phyloP scores from a whole-genome alignment of 2,797 vertebrate genomes.

The Strix occidentalis region DNA sequence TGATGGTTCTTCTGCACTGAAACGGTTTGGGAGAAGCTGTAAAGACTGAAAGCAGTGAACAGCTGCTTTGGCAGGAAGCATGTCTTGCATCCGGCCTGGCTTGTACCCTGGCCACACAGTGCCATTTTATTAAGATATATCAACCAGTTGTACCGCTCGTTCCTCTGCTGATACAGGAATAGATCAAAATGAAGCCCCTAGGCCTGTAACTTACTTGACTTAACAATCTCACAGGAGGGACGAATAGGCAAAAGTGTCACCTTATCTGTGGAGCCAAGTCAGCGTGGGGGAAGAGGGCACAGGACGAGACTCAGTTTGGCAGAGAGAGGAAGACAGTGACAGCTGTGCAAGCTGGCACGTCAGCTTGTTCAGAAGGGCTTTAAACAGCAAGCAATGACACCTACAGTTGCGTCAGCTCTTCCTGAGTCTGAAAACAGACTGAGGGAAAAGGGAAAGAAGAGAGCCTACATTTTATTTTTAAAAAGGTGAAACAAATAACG shows the following conservation, averaged over 20 bases:
- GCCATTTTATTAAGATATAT: not conserved
- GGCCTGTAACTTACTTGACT: not conserved
- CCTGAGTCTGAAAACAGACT: not conserved
- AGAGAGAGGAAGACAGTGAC: not conserved
- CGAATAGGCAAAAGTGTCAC: not conserved
- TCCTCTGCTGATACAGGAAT: not conserved
- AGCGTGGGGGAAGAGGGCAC: not conserved
- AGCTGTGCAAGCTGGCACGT: not conserved
- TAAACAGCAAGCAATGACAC: not conserved
- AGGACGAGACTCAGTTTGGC: not conserved
- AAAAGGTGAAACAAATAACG: not conserved
- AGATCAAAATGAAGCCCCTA: not conserved
- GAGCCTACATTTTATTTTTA: not conserved
- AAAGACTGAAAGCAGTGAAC: not conserved
- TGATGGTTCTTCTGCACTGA: not conserved
- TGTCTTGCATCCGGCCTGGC: not conserved
- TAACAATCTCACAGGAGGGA: not conserved
- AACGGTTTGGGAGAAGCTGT: not conserved
- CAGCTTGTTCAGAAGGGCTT: conserved; percentile 3
- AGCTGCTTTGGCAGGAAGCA: not conserved
- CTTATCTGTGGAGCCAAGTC: conserved; percentile 3
- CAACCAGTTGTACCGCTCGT: not conserved
- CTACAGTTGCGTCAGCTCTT: not conserved
- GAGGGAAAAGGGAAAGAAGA: not conserved
- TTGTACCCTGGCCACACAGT: not conserved